Evolutionary conservation across 2,888 invertebrate species (phyloP).

Genomic region (Dryocosmus kuriphilus): DNA sequence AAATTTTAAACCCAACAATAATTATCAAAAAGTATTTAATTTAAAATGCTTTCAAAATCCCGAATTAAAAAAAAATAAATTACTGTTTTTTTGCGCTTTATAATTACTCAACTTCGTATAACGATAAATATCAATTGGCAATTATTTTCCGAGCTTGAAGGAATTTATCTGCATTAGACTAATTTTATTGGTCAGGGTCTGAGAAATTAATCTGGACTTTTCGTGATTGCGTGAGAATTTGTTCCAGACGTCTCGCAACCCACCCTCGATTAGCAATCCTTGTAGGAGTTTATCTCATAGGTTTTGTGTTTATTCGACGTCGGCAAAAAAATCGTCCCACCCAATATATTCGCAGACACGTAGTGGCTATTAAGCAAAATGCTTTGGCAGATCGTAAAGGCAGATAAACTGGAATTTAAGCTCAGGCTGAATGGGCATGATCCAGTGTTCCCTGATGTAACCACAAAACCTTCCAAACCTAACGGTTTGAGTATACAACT

Average conservation of each 20-base stretch:
- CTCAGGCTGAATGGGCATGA: slow-evolving; percentile 53
- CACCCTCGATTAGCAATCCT: neutral
- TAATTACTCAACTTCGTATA: neutral
- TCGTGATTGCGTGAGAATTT: neutral
- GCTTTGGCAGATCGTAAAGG: slow-evolving; percentile 62
- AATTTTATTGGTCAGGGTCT: neutral
- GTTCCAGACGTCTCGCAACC: neutral
- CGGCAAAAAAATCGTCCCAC: slow-evolving; percentile 34
- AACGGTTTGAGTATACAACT: neutral
- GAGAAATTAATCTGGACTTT: neutral
- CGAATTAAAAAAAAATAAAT: too few relatives aligned
- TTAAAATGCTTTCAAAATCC: too few relatives aligned
- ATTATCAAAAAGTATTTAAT: too few relatives aligned
- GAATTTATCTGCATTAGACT: neutral
- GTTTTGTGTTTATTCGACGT: slow-evolving; percentile 31
- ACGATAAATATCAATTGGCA: neutral
- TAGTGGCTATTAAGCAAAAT: slow-evolving; percentile 72
- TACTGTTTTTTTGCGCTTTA: too few relatives aligned
- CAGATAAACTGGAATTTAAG: slow-evolving; percentile 68
- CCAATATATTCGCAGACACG: slow-evolving; percentile 73
- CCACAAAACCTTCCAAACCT: neutral
- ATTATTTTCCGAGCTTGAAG: neutral
- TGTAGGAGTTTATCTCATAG: slow-evolving; percentile 7
- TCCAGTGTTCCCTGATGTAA: neutral
- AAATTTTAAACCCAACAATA: too few relatives aligned